Evolutionary conservation across 2,113 vertebrate species (phyloP), one percentile per base, ranked within the genome.

Genomic region (Oceanodroma tethys): DNA sequence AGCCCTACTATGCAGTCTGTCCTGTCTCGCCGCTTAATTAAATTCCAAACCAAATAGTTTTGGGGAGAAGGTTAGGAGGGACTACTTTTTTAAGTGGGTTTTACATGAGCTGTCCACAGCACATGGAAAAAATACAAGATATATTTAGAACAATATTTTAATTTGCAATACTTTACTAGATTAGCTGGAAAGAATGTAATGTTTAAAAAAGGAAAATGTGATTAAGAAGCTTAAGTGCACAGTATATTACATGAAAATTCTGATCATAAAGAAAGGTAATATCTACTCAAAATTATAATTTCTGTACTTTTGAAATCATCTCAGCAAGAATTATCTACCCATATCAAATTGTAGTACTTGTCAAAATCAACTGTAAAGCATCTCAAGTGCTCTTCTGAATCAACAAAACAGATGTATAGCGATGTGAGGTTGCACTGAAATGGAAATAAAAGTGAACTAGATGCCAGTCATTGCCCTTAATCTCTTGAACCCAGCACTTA

Each of bases 251-350:
- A 98, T 98, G 98, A 98, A 98, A 98, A 98, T 98, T 98, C 97
- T 98, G 98, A 98, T 98, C 98, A 98, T 98, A 98, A 98, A 98
- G 97, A 98, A 98, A 98, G 98, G 98, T 98, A 97, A 98, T 98
- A 98, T 99, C 98, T 98, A 99, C 98, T 98, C 98, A 97, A 99
- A 99, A 99, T 99, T 99, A 99, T 99, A 99, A 99, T 99, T 99
- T 99, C 98, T 98, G 98, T 99, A 99, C 99, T 99, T 99, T 99
- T 99, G 98, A 99, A 99, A 99, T 99, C 99, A 99, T 99, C 99
- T 99, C 99, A 98, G 98, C 98, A 98, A 99, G 99, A 99, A 99
- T 99, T 98, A 99, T 99, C 99, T 98, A 98, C 97, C 98, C 98
- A 97, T 99, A 99, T 99, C 98, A 98, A 98, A 98, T 98, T 98